Conservation (phyloP, 2,113 vertebrate genomes). For the Cheilinus undulatus region DNA sequence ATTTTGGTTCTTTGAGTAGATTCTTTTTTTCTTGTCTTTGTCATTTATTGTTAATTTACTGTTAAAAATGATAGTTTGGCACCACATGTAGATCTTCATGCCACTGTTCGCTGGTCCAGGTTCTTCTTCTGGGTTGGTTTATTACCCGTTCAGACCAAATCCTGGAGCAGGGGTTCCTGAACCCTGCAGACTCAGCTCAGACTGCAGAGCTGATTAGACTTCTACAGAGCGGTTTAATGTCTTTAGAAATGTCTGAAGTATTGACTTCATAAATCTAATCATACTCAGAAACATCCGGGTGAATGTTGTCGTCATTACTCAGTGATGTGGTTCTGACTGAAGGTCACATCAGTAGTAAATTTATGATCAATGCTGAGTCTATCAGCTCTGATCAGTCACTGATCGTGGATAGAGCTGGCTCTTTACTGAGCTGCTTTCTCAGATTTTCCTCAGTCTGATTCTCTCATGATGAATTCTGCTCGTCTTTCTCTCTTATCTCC, state of each 20-base stretch:
- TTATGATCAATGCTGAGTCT: background rate
- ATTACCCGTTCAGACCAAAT: too few relatives aligned
- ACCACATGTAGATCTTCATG: too few relatives aligned
- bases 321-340: background rate
- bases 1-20: too few relatives aligned
- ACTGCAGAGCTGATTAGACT: background rate
- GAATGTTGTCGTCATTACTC: background rate
- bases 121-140: too few relatives aligned
- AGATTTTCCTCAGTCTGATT: background rate
- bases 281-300: too few relatives aligned
- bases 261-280: background rate
- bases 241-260: background rate
- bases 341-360: background rate
- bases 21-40: too few relatives aligned
- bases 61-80: too few relatives aligned
- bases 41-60: too few relatives aligned
- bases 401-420: slow-evolving; percentile 13
- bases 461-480: slow-evolving; percentile 52
- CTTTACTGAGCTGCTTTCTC: slow-evolving; percentile 2
- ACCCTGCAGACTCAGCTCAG: too few relatives aligned
- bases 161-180: too few relatives aligned
- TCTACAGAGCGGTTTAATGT: background rate
- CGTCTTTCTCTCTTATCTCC: slow-evolving; percentile 39
- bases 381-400: background rate
- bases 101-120: too few relatives aligned